A percentile compares a stretch with the other conserved stretches of the same genome.
These are phyloP conservation scores for Tragelaphus strepsiceros DNA, from an alignment of 2,113 vertebrate species.

Conservation along the genomic window DNA sequence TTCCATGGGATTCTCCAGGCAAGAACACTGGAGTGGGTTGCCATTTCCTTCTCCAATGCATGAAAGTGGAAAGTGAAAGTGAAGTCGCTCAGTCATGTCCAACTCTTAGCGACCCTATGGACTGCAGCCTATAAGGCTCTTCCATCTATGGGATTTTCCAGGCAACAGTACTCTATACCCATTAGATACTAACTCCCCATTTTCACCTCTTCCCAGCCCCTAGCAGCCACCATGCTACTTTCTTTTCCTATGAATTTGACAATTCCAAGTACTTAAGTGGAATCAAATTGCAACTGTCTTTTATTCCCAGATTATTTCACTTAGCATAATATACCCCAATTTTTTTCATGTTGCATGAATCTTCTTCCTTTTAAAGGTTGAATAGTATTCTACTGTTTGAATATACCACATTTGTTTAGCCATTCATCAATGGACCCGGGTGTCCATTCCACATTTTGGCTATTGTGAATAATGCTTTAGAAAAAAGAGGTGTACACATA, in stretches of 20 bases:
- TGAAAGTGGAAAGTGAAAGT: too few relatives aligned
- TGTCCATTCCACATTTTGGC: neutral
- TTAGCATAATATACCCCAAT: neutral
- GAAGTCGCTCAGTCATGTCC: too few relatives aligned
- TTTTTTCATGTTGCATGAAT: neutral
- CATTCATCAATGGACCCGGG: neutral
- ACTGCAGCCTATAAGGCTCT: too few relatives aligned
- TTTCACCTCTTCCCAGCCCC: rapidly evolving
- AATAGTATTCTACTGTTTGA: neutral
- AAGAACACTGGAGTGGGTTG: too few relatives aligned
- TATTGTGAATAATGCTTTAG: neutral
- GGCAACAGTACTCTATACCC: too few relatives aligned
- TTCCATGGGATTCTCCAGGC: too few relatives aligned
- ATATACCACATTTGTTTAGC: neutral
- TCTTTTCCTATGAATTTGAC: neutral
- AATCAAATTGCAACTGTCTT: neutral
- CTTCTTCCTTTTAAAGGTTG: neutral
- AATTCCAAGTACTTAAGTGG: neutral
- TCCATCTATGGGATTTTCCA: too few relatives aligned
- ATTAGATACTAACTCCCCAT: neutral
- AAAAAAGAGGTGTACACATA: neutral
- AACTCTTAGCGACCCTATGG: too few relatives aligned
- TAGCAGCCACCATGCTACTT: neutral
- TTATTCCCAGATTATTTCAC: neutral
- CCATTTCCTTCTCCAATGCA: too few relatives aligned